These are phyloP conservation scores for Tetheella fluctuosa DNA, from an alignment of 2,888 invertebrate species.

Conservation along the genomic window DNA sequence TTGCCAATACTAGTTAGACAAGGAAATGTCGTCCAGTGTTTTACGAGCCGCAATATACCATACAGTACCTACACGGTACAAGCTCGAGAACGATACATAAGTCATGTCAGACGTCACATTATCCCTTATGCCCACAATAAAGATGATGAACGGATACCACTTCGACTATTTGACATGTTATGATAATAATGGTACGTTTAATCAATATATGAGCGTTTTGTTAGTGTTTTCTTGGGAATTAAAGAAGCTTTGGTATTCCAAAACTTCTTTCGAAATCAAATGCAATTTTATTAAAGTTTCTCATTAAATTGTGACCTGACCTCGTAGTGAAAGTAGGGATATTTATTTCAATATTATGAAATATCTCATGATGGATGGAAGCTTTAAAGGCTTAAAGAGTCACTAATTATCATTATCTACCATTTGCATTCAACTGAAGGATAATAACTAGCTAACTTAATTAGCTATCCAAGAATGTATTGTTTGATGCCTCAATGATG, in stretches of 20 bases:
- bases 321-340: too few relatives aligned
- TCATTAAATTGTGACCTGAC: neutral
- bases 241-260: too few relatives aligned
- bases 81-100: conserved; percentile 31
- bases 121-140: conserved; percentile 42
- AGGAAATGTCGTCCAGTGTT: neutral
- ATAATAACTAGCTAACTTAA: too few relatives aligned
- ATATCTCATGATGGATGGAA: too few relatives aligned
- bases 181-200: neutral
- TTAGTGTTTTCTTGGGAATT: neutral
- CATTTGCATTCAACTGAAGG: too few relatives aligned
- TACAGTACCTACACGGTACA: conserved; percentile 22
- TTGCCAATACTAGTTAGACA: neutral
- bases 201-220: neutral
- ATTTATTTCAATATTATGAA: too few relatives aligned
- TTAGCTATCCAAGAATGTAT: too few relatives aligned
- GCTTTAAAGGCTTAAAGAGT: too few relatives aligned
- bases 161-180: neutral
- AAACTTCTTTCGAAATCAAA: too few relatives aligned
- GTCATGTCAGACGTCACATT: conserved; percentile 40
- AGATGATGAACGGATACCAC: conserved; percentile 9
- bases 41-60: conserved; percentile 11
- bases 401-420: too few relatives aligned
- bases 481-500: too few relatives aligned
- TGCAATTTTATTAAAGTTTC: neutral